Base-by-base conservation (phyloP, 2,113 vertebrate species). In the Anarrhichthys ocellatus region DNA sequence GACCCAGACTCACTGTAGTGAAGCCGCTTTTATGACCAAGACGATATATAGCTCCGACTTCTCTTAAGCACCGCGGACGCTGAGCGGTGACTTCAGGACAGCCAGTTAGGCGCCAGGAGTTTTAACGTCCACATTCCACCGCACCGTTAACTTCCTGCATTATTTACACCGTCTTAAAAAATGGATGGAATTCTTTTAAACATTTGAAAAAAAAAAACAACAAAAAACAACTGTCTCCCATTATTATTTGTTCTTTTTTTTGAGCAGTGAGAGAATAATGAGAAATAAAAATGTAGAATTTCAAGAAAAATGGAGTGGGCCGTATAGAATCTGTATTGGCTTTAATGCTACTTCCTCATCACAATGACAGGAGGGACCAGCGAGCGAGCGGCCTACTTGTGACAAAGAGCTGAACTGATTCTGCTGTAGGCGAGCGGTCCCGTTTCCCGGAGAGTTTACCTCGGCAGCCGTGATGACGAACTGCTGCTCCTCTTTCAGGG, bases 401-500 rank as follows among this genome's bases (percentile, higher is more conserved):
- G 66, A 78, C 48, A 29, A 50, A 73, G 58, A 68, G 32, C 42
- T 22, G 20, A 48, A 80, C 5, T 17, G 18, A 71, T 63, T 56
- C 72, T 65, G 82, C 0, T 50, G 66, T 66, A 7, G 24, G 38
- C 38, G 54, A 65, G 34, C 11, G 11, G 66, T 56, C 15, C 29
- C 58, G 48, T 66, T 82, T 78, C 14, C 14, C 73, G 66, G 64
- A 58, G 59, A 61, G 78, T 74, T 82, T 88, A 94, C 92, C 93
- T 93, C 91, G 87, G 86, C 85, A 82, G 71, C 0, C 5, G 59
- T n/a, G 76, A 89, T 59, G 78, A 78, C 65, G 40, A 92, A 66
- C 78, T 62, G 84, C 83, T 89, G 87, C 86, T 84, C 91, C 82
- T 93, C 92, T 18, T 9, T 88, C 78, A 93, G 76, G 22, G 87